phyloP scores from a whole-genome alignment of 92 coral and sea anemone genomes.

The Pocillopora meandrina region DNA sequence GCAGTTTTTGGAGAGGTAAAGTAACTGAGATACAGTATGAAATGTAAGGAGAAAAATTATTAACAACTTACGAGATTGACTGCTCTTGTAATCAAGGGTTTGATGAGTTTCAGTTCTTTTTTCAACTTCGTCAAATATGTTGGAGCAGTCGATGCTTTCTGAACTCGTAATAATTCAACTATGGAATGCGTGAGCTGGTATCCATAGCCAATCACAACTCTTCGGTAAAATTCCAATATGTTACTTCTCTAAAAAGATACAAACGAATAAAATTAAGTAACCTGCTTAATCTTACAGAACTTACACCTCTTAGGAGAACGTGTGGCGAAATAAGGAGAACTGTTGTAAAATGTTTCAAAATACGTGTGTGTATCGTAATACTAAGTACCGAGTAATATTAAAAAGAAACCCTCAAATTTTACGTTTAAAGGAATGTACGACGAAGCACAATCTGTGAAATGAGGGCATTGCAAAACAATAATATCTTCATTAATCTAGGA shows the following conservation, averaged over 20 bases:
- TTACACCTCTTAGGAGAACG: too few species aligned
- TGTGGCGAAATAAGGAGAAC: too few species aligned
- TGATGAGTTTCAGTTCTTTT: neutral
- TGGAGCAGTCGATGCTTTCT: neutral
- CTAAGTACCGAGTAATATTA: too few species aligned
- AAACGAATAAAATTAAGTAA: neutral
- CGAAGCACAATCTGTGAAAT: neutral
- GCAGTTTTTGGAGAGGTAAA: too few species aligned
- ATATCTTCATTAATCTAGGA: neutral
- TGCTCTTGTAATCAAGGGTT: constrained; percentile 12
- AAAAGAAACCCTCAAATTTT: too few species aligned
- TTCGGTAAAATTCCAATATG: constrained; percentile 12
- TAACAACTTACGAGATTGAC: constrained; percentile 1
- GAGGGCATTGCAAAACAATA: neutral
- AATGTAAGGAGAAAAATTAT: neutral
- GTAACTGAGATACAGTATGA: neutral
- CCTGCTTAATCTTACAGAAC: too few species aligned
- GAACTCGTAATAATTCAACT: constrained; percentile 2
- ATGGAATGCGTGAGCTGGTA: constrained; percentile 13
- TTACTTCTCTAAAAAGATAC: constrained; percentile 11
- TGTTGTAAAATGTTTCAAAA: too few species aligned
- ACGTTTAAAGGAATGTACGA: too few species aligned
- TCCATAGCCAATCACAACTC: neutral
- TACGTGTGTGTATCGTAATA: too few species aligned
- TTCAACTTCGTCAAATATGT: neutral